These are phyloP conservation scores for Drosophila longiperda DNA, from an alignment of 2,888 invertebrate species.

Conservation along the genomic window DNA sequence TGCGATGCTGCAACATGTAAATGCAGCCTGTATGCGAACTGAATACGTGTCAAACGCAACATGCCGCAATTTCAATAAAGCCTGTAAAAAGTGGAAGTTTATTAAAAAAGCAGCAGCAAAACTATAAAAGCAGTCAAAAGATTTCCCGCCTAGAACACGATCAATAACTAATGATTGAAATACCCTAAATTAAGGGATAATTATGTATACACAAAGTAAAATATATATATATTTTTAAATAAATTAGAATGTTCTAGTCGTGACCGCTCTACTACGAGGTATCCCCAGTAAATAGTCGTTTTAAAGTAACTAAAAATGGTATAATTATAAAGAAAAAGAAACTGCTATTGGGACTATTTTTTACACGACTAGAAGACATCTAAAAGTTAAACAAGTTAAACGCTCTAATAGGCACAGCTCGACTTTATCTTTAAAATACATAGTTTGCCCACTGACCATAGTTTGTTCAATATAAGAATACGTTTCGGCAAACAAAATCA, in stretches of 20 bases:
- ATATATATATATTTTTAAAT: neutral
- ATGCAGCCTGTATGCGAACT: constrained; percentile 24
- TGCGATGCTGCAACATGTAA: constrained; percentile 67
- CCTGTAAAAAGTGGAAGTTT: constrained; percentile 71
- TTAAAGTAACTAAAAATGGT: too few relatives aligned
- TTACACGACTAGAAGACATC: neutral
- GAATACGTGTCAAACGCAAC: constrained; percentile 58
- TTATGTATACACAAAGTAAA: neutral
- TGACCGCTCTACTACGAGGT: neutral
- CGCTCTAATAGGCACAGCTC: neutral
- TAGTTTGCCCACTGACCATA: neutral
- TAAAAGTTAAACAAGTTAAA: neutral
- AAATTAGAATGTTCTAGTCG: neutral
- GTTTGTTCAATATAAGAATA: neutral
- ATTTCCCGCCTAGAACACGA: neutral
- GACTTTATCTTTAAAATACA: neutral
- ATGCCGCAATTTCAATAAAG: constrained; percentile 64
- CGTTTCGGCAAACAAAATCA: neutral
- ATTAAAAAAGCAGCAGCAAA: constrained; percentile 68
- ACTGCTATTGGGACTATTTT: neutral
- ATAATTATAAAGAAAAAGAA: too few relatives aligned
- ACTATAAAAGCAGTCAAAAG: constrained; percentile 9
- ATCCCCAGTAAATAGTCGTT: neutral
- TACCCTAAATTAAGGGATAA: constrained; percentile 1
- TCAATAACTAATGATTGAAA: neutral